A percentile compares a stretch with the other conserved stretches of the same genome.
Evolutionary conservation across 2,797 vertebrate species (phyloP).

Genomic region (Distichodus sexfasciatus): DNA sequence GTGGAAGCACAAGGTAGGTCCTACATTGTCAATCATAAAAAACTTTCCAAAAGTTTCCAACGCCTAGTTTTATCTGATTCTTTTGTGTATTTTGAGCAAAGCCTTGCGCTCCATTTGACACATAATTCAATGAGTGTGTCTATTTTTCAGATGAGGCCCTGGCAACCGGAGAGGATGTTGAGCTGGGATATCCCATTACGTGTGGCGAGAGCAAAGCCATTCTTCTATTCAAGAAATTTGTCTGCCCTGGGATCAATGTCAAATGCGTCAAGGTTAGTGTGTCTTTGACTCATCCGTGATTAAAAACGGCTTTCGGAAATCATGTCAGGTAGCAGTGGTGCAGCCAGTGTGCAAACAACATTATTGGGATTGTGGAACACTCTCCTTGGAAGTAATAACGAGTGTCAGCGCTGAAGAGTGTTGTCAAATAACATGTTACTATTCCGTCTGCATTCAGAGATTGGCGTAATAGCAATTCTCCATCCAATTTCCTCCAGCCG

Average conservation of each 20-base stretch:
- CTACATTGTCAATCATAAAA: neutral
- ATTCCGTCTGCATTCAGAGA: slow-evolving; percentile 3
- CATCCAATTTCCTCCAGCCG: neutral
- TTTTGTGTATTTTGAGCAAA: too few relatives aligned
- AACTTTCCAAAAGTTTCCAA: too few relatives aligned
- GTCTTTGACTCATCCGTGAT: neutral
- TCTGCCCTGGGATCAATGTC: slow-evolving; percentile 98
- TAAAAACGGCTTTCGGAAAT: neutral
- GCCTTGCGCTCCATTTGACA: neutral
- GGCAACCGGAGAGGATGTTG: slow-evolving; percentile 72
- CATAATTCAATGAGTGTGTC: neutral
- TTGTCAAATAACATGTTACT: neutral
- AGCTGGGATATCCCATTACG: slow-evolving; percentile 93
- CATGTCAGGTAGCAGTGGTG: neutral
- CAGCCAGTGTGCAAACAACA: neutral
- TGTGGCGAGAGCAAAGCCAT: slow-evolving; percentile 96
- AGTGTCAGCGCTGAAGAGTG: slow-evolving; percentile 2
- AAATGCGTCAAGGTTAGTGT: slow-evolving; percentile 93
- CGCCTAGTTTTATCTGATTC: too few relatives aligned
- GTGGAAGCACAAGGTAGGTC: slow-evolving; percentile 80
- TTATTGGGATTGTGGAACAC: neutral
- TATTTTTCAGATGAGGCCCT: slow-evolving; percentile 56
- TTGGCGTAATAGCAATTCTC: neutral
- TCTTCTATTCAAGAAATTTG: slow-evolving; percentile 95
- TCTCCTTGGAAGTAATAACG: neutral